Conservation (phyloP, 2,888 invertebrate genomes). For the Athalia cordata region DNA sequence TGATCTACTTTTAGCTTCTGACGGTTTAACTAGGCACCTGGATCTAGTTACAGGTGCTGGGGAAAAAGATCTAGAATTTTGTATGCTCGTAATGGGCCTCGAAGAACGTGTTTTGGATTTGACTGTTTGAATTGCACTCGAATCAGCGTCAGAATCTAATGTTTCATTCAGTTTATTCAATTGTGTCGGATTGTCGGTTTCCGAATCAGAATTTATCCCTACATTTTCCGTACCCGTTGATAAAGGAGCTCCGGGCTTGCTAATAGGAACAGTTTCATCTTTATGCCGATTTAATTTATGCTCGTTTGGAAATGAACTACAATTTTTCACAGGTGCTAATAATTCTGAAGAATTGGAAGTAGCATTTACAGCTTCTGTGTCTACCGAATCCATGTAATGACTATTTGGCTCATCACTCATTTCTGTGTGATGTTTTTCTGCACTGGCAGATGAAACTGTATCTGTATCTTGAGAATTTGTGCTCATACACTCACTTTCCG, state of each 20-base stretch:
- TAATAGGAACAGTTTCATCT: not conserved
- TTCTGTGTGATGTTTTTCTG: not conserved
- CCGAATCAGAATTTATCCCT: not conserved
- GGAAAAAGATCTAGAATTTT: constrained; percentile 8
- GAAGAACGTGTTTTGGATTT: constrained; percentile 11
- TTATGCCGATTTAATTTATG: not conserved
- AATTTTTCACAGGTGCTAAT: not conserved
- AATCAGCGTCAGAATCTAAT: constrained; percentile 9
- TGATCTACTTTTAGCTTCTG: constrained; percentile 13
- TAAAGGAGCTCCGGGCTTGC: not conserved
- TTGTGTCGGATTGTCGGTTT: not conserved
- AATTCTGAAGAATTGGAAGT: not conserved
- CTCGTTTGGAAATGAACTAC: not conserved
- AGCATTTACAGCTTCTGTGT: not conserved
- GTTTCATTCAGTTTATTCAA: not conserved
- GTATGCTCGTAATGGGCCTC: not conserved
- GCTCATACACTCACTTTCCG: too few species aligned
- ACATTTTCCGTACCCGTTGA: not conserved
- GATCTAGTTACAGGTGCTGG: constrained; percentile 4
- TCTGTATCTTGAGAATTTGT: too few species aligned
- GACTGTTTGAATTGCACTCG: not conserved
- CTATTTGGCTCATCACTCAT: not conserved
- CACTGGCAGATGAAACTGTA: too few species aligned
- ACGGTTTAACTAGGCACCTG: not conserved
- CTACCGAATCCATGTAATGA: not conserved